Evolutionary conservation across 2,888 invertebrate genomes (phyloP).

Genomic region (Chesias legatella): DNA sequence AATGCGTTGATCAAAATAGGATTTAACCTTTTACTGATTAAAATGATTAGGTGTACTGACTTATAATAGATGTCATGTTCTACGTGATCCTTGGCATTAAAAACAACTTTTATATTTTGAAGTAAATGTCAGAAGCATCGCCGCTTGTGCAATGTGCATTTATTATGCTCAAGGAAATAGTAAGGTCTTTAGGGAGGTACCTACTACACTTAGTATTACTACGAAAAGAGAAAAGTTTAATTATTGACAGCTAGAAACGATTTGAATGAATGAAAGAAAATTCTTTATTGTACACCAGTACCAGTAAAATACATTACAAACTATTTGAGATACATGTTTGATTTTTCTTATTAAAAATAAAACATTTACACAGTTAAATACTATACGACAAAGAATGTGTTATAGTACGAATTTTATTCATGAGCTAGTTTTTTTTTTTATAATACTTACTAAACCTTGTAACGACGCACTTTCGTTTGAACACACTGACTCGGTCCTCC

Average conservation of each 20-base stretch:
- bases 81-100: conserved; percentile 44
- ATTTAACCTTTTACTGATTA: conserved; percentile 18
- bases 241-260: too few relatives aligned
- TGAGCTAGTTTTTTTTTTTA: background rate
- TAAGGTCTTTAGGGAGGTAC: too few relatives aligned
- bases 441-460: conserved; percentile 15
- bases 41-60: conserved; percentile 12
- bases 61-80: conserved; percentile 29
- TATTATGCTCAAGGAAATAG: background rate
- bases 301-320: too few relatives aligned
- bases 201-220: too few relatives aligned
- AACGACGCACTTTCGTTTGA: conserved; percentile 39
- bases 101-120: conserved; percentile 40
- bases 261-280: too few relatives aligned
- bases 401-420: too few relatives aligned
- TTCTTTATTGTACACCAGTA: too few relatives aligned
- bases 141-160: conserved; percentile 9
- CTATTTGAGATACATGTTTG: too few relatives aligned
- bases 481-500: conserved; percentile 37
- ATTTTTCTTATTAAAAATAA: too few relatives aligned
- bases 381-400: too few relatives aligned
- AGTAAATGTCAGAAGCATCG: conserved; percentile 31
- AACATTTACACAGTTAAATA: too few relatives aligned
- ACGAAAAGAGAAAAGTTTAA: too few relatives aligned
- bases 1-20: background rate